A percentile compares a stretch with the other conserved stretches of the same genome.
Evolutionary conservation across 2,888 invertebrate genomes (phyloP).

Genomic region (Saturnia japonica): DNA sequence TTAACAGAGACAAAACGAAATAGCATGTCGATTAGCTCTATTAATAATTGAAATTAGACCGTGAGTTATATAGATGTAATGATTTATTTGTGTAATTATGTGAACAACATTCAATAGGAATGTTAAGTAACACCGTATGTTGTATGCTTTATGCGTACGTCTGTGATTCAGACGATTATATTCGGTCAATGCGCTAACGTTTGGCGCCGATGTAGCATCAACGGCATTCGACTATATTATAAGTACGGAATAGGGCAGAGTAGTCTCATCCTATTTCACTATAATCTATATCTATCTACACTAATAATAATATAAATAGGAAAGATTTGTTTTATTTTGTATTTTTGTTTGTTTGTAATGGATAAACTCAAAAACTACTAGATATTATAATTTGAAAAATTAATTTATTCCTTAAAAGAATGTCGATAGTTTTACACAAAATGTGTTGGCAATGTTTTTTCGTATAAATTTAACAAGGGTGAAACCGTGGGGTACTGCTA

Average conservation of each 20-base stretch:
- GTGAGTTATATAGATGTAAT: slow-evolving; percentile 47
- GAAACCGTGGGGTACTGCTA: too few relatives aligned
- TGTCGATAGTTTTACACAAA: too few relatives aligned
- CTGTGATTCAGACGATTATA: slow-evolving; percentile 67
- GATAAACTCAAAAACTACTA: too few relatives aligned
- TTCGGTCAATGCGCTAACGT: slow-evolving; percentile 73
- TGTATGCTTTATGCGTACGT: slow-evolving; percentile 48
- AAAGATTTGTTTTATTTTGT: too few relatives aligned
- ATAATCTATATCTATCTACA: too few relatives aligned
- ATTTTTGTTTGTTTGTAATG: too few relatives aligned
- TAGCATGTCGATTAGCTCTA: slow-evolving; percentile 18
- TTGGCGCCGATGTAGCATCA: slow-evolving; percentile 51
- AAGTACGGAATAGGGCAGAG: not conserved
- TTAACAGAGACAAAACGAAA: slow-evolving; percentile 25
- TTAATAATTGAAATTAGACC: slow-evolving; percentile 41
- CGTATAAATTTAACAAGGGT: too few relatives aligned
- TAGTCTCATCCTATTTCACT: not conserved
- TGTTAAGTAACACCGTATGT: slow-evolving; percentile 71
- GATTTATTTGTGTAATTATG: slow-evolving; percentile 74
- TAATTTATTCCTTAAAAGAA: too few relatives aligned
- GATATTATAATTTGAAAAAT: too few relatives aligned
- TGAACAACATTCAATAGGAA: slow-evolving; percentile 71
- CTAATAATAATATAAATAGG: too few relatives aligned
- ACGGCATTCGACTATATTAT: slow-evolving; percentile 16
- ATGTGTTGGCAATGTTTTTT: too few relatives aligned